A percentile compares a stretch with the other conserved stretches of the same genome.
phyloP scores from a whole-genome alignment of 2,797 vertebrate genomes.

The Margarornis squamiger region DNA sequence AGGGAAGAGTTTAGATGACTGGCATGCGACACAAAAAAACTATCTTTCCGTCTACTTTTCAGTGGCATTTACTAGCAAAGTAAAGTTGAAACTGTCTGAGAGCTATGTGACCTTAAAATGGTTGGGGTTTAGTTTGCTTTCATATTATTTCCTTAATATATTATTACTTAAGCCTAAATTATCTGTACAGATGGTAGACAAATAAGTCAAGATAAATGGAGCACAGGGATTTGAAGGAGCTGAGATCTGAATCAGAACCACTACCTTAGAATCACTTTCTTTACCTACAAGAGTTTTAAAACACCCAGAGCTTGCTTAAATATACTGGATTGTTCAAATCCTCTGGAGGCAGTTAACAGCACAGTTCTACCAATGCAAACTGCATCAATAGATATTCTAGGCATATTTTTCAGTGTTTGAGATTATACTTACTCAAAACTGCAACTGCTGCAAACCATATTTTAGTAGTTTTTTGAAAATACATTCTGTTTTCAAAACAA shows the following conservation, averaged over 20 bases:
- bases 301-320: background rate
- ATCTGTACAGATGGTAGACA: background rate
- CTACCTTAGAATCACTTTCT: background rate
- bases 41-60: background rate
- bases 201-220: background rate
- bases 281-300: background rate
- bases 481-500: conserved; percentile 14
- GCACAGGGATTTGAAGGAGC: background rate
- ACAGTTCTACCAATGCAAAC: background rate
- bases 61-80: background rate
- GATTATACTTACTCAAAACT: background rate
- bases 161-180: background rate
- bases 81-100: background rate
- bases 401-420: background rate
- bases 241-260: background rate
- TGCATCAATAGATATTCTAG: background rate
- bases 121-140: background rate
- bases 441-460: background rate
- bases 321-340: background rate
- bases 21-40: background rate
- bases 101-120: background rate
- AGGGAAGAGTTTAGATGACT: conserved; percentile 4
- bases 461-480: background rate
- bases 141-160: background rate
- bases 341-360: background rate